These are phyloP conservation scores for Pandemis cinnamomeana DNA, from an alignment of 2,888 invertebrate genomes.

Conservation along the genomic window DNA sequence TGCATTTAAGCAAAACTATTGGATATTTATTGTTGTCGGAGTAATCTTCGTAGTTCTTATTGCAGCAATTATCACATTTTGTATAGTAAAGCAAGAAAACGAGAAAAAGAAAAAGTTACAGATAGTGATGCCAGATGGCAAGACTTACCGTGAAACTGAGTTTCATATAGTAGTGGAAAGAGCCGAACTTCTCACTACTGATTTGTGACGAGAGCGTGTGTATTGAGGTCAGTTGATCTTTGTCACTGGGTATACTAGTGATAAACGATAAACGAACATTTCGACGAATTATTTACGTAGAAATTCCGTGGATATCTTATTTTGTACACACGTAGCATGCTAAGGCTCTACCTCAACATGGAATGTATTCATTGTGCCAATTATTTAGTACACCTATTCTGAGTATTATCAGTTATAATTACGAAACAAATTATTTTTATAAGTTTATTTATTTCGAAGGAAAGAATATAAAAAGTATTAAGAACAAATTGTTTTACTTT, in stretches of 20 bases:
- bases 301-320: conserved; percentile 49
- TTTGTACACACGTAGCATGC: conserved; percentile 40
- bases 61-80: conserved; percentile 76
- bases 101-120: conserved; percentile 86
- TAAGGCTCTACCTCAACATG: conserved; percentile 63
- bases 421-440: conserved; percentile 17
- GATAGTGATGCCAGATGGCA: conserved; percentile 91
- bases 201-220: conserved; percentile 78
- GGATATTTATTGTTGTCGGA: conserved; percentile 79
- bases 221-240: conserved; percentile 53
- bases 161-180: conserved; percentile 94
- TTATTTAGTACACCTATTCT: conserved; percentile 47
- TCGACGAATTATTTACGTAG: conserved; percentile 43
- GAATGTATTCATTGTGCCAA: conserved; percentile 65
- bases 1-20: conserved; percentile 73
- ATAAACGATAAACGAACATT: conserved; percentile 44
- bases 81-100: conserved; percentile 78
- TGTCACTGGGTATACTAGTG: conserved; percentile 44
- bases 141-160: conserved; percentile 93
- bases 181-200: conserved; percentile 92
- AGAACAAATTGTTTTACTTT: conserved; percentile 37
- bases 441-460: conserved; percentile 46
- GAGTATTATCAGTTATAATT: conserved; percentile 60
- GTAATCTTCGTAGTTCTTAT: conserved; percentile 75
- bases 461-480: conserved; percentile 50